phyloP scores from a whole-genome alignment of 2,888 invertebrate species.

The Meloe dianella region DNA sequence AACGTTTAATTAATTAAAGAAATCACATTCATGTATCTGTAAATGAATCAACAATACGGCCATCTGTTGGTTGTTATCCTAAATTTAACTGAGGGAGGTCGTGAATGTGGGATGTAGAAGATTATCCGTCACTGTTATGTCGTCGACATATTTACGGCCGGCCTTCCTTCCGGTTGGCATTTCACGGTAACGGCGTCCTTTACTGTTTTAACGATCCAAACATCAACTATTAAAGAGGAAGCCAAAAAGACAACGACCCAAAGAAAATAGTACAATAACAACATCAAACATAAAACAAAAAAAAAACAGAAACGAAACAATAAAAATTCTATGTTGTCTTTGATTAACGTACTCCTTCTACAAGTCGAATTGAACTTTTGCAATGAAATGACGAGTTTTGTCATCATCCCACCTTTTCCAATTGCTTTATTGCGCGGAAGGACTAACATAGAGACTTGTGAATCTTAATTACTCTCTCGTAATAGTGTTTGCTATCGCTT shows the following conservation, averaged over 20 bases:
- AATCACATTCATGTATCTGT: no score
- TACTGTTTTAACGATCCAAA: slow-evolving; percentile 39
- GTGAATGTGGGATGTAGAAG: slow-evolving; percentile 25
- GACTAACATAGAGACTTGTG: slow-evolving; percentile 43
- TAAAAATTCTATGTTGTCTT: slow-evolving; percentile 13
- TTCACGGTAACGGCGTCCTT: slow-evolving; percentile 40
- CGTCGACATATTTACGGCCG: slow-evolving; percentile 49
- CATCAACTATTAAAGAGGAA: slow-evolving; percentile 27
- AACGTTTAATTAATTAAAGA: no score
- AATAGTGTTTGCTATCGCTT: slow-evolving; percentile 32
- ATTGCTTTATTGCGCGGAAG: slow-evolving; percentile 54
- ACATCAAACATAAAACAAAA: slow-evolving; percentile 29
- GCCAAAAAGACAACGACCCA: not conserved
- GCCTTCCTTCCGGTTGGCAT: slow-evolving; percentile 49
- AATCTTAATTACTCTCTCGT: slow-evolving; percentile 52
- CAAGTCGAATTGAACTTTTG: slow-evolving; percentile 22
- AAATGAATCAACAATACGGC: not conserved
- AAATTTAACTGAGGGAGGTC: slow-evolving; percentile 4
- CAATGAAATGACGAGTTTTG: slow-evolving; percentile 20
- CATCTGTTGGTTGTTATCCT: not conserved
- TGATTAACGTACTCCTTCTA: not conserved
- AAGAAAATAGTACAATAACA: slow-evolving; percentile 23
- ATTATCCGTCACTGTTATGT: slow-evolving; percentile 46
- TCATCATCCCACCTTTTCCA: slow-evolving; percentile 27
- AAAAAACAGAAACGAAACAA: no score